These are phyloP conservation scores for Athene noctua DNA, from an alignment of 2,113 vertebrate species.

Conservation along the genomic window DNA sequence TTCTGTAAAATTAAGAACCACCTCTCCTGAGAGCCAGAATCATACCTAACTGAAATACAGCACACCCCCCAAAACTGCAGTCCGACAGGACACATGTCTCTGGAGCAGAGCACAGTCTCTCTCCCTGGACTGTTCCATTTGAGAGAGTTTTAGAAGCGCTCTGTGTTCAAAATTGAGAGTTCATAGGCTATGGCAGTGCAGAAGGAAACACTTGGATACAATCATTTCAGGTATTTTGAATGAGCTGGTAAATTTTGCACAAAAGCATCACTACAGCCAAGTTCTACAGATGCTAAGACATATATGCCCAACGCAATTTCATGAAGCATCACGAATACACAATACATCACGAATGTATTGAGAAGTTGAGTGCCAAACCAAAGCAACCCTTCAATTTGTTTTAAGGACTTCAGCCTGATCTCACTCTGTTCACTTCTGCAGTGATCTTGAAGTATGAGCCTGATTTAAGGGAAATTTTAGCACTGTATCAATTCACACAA, in stretches of 20 bases:
- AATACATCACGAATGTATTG: neutral
- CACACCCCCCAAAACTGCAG: neutral
- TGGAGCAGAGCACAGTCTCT: neutral
- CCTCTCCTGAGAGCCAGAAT: neutral
- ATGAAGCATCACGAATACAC: too few species aligned
- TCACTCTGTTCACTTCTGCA: neutral
- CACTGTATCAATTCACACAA: neutral
- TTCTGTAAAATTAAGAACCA: neutral
- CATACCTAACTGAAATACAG: neutral
- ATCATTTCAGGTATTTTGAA: neutral
- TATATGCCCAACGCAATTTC: rapidly evolving
- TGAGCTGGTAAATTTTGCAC: neutral
- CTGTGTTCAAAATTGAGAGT: neutral
- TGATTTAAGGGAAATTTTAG: neutral
- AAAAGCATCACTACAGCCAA: neutral
- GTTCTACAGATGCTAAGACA: neutral
- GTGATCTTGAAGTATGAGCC: neutral
- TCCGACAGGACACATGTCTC: rapidly evolving
- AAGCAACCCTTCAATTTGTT: neutral
- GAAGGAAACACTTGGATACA: neutral
- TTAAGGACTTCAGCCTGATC: neutral
- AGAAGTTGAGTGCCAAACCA: neutral
- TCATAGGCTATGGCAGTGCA: neutral
- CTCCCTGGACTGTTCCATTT: neutral
- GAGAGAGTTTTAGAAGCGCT: neutral